A percentile compares a stretch with the other conserved stretches of the same genome.
Conservation (phyloP, 2,113 vertebrate genomes). For the Sprattus sprattus region DNA sequence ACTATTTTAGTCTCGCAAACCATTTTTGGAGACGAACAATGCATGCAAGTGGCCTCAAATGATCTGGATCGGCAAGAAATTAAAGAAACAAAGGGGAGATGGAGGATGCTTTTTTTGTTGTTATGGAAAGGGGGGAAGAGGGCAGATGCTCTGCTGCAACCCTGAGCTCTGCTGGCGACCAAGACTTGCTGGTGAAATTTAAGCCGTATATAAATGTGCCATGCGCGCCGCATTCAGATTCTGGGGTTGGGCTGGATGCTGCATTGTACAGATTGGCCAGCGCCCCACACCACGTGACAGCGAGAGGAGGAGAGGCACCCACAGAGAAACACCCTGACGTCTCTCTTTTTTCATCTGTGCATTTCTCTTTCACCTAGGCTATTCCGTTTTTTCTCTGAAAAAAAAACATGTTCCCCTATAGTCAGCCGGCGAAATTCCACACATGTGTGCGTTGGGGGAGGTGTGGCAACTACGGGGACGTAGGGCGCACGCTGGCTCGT, state of each 20-base stretch:
- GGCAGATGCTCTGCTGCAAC: conserved; percentile 72
- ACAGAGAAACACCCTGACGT: conserved; percentile 42
- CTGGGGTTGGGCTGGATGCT: conserved; percentile 78
- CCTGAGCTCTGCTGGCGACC: conserved; percentile 77
- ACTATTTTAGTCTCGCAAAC: conserved; percentile 98
- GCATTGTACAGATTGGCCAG: conserved; percentile 77
- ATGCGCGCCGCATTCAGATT: conserved; percentile 74
- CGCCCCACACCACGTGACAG: conserved; percentile 70
- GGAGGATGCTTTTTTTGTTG: conserved; percentile 42
- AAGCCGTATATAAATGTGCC: conserved; percentile 84
- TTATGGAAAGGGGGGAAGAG: conserved; percentile 52
- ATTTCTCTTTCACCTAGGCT: not conserved
- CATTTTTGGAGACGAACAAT: conserved; percentile 94
- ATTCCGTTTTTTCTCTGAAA: conserved; percentile 21
- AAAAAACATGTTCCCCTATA: conserved; percentile 14
- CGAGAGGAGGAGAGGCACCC: conserved; percentile 54
- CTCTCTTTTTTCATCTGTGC: not conserved
- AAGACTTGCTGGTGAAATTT: conserved; percentile 79
- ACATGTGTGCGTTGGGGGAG: conserved; percentile 50
- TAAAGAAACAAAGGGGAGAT: conserved; percentile 23
- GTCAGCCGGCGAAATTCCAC: conserved; percentile 39
- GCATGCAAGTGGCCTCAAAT: conserved; percentile 88
- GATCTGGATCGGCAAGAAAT: conserved; percentile 50
- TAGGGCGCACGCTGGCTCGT: not conserved
- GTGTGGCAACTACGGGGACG: conserved; percentile 14